A percentile compares a stretch with the other conserved stretches of the same genome.
Evolutionary conservation across 1,140 invertebrate species (phyloP).

Genomic region (Plutomurus gul): DNA sequence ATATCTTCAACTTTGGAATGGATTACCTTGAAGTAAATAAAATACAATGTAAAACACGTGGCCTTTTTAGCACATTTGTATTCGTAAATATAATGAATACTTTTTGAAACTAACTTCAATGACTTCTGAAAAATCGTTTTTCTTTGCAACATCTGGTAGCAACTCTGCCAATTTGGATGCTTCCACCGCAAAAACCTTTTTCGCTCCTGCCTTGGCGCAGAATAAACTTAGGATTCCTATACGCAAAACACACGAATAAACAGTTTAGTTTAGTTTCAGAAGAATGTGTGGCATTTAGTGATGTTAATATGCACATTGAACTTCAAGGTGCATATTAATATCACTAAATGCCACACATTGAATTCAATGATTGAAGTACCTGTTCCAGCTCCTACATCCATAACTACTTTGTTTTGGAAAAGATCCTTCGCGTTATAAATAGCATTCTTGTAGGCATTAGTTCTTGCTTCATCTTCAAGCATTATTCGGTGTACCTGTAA

Average conservation of each 20-base stretch:
- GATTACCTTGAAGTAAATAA: conserved; percentile 60
- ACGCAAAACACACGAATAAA: too few relatives aligned
- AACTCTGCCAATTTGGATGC: conserved; percentile 82
- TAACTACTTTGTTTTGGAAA: conserved; percentile 65
- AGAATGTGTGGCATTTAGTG: not conserved
- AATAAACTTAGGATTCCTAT: conserved; percentile 93
- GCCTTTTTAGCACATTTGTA: too few relatives aligned
- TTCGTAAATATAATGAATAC: not conserved
- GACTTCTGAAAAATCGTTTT: conserved; percentile 56
- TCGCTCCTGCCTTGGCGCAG: conserved; percentile 89
- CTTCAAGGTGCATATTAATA: not conserved
- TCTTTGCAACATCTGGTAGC: conserved; percentile 76
- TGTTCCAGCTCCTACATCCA: conserved; percentile 72
- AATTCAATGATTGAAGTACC: conserved; percentile 36
- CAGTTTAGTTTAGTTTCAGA: not conserved
- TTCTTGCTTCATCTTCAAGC: conserved; percentile 67
- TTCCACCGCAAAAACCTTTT: conserved; percentile 88
- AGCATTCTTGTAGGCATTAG: conserved; percentile 67
- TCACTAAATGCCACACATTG: not conserved
- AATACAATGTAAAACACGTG: conserved; percentile 47
- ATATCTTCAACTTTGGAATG: conserved; percentile 71
- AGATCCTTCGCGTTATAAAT: conserved; percentile 66
- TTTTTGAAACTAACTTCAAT: conserved; percentile 48
- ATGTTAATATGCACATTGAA: not conserved
- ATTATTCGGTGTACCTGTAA: conserved; percentile 57